Conservation (phyloP, 2,113 vertebrate species). For the Otocyon megalotis region DNA sequence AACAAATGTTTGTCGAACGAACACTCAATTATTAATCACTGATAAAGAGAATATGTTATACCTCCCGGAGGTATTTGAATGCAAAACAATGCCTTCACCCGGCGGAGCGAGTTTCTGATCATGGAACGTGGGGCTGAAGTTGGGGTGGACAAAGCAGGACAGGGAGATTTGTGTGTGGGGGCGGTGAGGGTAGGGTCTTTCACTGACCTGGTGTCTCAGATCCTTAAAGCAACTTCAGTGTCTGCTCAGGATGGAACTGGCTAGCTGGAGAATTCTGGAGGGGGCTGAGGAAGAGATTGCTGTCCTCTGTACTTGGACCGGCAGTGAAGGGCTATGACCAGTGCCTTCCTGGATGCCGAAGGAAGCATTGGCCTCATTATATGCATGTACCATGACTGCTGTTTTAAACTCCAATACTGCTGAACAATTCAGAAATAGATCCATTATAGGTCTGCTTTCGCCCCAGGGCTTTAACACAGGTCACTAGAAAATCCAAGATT, state of each 20-base stretch:
- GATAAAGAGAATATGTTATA: background rate
- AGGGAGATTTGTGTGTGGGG: background rate
- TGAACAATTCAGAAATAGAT: constrained; percentile 82
- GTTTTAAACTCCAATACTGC: constrained; percentile 78
- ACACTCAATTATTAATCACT: constrained; percentile 39
- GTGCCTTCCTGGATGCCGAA: background rate
- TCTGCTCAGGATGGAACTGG: background rate
- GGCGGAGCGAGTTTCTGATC: background rate
- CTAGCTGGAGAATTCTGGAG: constrained; percentile 29
- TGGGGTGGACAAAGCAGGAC: background rate
- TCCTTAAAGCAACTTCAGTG: background rate
- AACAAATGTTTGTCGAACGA: constrained; percentile 62
- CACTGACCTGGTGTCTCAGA: background rate
- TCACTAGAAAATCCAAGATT: constrained; percentile 77
- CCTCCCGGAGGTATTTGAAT: constrained; percentile 32
- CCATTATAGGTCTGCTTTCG: constrained; percentile 80
- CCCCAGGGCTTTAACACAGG: constrained; percentile 78
- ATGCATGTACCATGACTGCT: constrained; percentile 35
- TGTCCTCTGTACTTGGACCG: background rate
- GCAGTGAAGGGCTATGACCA: background rate
- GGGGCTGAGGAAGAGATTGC: background rate
- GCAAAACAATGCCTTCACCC: background rate
- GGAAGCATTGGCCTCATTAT: constrained; percentile 64
- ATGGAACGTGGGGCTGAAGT: background rate
- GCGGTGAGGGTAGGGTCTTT: background rate